Evolutionary conservation across 2,888 invertebrate species (phyloP).

Genomic region (Drosophila kanekoi): DNA sequence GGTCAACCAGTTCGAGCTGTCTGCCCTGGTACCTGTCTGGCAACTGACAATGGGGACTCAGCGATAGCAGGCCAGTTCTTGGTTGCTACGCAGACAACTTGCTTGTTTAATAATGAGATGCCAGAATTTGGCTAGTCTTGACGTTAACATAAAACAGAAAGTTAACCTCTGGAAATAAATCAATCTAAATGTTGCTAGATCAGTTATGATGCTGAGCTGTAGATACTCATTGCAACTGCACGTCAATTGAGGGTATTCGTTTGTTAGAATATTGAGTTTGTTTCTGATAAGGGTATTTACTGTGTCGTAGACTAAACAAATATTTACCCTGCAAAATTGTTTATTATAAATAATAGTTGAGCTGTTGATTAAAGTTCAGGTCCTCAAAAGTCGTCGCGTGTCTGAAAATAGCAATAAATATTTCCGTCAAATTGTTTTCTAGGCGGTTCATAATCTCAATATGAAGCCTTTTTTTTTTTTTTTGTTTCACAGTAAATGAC

Average conservation of each 20-base stretch:
- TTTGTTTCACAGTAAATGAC: not conserved
- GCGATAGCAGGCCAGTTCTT: conserved; percentile 11
- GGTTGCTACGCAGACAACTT: conserved; percentile 37
- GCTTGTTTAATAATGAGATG: conserved; percentile 28
- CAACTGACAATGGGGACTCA: conserved; percentile 7
- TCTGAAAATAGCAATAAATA: conserved; percentile 2
- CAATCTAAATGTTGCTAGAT: not conserved
- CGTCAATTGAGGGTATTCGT: conserved; percentile 11
- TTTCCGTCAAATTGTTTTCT: conserved; percentile 3
- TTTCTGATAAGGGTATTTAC: conserved; percentile 34
- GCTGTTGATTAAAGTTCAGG: conserved; percentile 54
- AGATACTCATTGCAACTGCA: conserved; percentile 5
- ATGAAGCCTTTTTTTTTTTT: not conserved
- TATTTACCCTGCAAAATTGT: conserved; percentile 26
- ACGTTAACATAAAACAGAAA: conserved; percentile 14
- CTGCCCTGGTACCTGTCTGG: conserved; percentile 25
- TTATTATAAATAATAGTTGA: conserved; percentile 11
- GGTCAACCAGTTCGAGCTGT: conserved; percentile 61
- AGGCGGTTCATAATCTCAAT: conserved; percentile 14
- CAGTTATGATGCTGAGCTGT: not conserved
- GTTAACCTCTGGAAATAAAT: conserved; percentile 9
- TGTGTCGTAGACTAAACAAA: conserved; percentile 6
- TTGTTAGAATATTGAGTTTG: conserved; percentile 1
- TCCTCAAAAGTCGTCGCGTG: conserved; percentile 23
- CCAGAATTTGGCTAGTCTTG: conserved; percentile 27